Evolutionary conservation across 2,797 vertebrate genomes (phyloP), one percentile per base, ranked within the genome.

Genomic region (Cirrhinus molitorella): DNA sequence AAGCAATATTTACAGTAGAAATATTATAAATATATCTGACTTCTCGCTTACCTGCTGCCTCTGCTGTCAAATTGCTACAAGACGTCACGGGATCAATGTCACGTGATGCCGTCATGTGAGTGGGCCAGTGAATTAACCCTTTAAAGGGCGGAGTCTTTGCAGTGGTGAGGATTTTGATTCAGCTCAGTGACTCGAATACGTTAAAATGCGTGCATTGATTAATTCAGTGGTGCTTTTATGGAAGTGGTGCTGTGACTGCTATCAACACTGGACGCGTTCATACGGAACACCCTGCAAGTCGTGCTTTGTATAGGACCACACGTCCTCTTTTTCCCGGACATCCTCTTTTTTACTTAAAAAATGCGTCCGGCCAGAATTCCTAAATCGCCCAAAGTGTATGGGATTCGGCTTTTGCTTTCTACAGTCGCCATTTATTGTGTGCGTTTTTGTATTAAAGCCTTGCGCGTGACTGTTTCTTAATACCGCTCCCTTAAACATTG

Each of bases 91-190:
- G 81, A 28, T 77, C 49, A 23, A 17, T 59, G 14, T 95, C 95
- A 95, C 91, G 92, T 95, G 94, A 94, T 51, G 5, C 13, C 5
- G 88, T 94, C 94, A 94, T 90, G 84, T 86, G 85, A 76, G 68
- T 9, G 7, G 23, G 2, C 74, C 51, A 7, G 21, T 0, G 21
- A 13, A 43, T 80, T 75, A 84, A 84, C 83, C 66, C 75, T 72
- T 72, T 84, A 71, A 63, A 84, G 17, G 11, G 16, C 21, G 7
- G 5, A 23, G 17, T 13, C 10, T 9, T 76, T 40, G 21, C 34
- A 40, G 51, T 65, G 75, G 14, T 0, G 14, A 45, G 5, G 43
- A n/a, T 65, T 63, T 31, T 53, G 49, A n/a, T 53, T 73, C 45
- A 19, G 45, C 2, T 28, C 49, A 53, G 28, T 31, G 47, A 72